Percentiles rank a stretch among this genome's conserved stretches.
These are phyloP conservation scores for Phoebastria nigripes DNA, from an alignment of 2,797 vertebrate genomes.

Conservation along the genomic window DNA sequence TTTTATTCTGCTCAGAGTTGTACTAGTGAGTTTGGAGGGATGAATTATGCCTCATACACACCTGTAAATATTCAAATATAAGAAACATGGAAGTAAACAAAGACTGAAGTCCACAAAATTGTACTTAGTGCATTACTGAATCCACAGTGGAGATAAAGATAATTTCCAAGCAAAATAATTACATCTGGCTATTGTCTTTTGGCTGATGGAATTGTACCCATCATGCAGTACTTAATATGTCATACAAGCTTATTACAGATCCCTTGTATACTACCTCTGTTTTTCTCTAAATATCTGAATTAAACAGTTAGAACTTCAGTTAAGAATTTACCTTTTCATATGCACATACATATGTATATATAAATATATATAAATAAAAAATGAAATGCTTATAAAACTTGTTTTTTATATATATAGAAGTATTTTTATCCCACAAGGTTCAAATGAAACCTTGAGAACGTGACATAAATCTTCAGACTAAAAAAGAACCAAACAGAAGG, in stretches of 20 bases:
- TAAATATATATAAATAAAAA: background rate
- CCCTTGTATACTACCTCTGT: background rate
- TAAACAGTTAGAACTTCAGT: background rate
- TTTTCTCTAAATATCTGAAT: background rate
- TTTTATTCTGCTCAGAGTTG: background rate
- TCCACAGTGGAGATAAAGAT: background rate
- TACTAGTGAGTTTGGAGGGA: background rate
- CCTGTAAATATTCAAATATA: background rate
- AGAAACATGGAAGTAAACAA: background rate
- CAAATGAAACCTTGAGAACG: background rate
- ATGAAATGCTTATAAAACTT: background rate
- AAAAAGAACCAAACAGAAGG: background rate
- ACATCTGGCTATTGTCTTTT: background rate
- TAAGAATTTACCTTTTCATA: background rate
- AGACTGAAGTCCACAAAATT: background rate
- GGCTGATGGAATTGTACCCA: background rate
- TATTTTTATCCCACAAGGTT: background rate
- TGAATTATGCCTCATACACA: background rate
- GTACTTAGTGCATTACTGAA: background rate
- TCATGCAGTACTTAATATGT: background rate
- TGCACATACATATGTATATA: background rate
- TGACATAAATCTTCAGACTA: background rate
- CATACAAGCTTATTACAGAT: background rate
- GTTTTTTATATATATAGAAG: background rate
- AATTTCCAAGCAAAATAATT: background rate